Percentiles rank a stretch among this genome's conserved stretches.
phyloP scores from a whole-genome alignment of 2,113 vertebrate species.

The zebrafish (Danio rerio) region GRCz12tu NC_133182.1:27390501-27391000 shows the following conservation, averaged over 20 bases:
- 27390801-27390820: not conserved
- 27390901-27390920: not conserved
- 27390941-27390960: too few relatives aligned
- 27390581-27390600: constrained; percentile 90
- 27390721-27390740: constrained; percentile 99
- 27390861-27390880: not conserved
- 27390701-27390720: constrained; percentile 98
- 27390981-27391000: too few relatives aligned
- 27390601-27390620: constrained; percentile 97
- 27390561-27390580: constrained; percentile 7
- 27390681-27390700: constrained; percentile 98
- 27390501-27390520: constrained; percentile 4
- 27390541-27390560: not conserved
- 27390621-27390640: constrained; percentile 98
- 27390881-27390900: too few relatives aligned
- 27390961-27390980: too few relatives aligned
- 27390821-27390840: not conserved
- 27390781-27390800: not conserved
- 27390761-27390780: constrained; percentile 79
- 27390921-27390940: too few relatives aligned
- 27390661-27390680: constrained; percentile 98
- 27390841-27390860: not conserved
- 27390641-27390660: constrained; percentile 96
- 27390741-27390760: constrained; percentile 97
- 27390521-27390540: not conserved